Percentiles rank a stretch among this genome's conserved stretches.
Evolutionary conservation across 2,113 vertebrate genomes (phyloP).

Genomic region (Prunella himalayana): DNA sequence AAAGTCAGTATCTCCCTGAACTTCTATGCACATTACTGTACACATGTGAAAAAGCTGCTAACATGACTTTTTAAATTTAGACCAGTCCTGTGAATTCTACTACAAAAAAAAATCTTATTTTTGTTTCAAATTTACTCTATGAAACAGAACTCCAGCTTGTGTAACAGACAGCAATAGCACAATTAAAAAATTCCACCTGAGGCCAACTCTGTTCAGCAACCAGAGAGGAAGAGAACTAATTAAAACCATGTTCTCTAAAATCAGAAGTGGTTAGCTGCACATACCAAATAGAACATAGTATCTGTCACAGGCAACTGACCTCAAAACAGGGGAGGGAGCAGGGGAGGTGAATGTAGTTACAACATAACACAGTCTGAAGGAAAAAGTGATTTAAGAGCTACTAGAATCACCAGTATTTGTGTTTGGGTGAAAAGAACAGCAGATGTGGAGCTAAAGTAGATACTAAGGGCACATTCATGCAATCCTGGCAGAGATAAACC

Average conservation of each 20-base stretch:
- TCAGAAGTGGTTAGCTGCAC: conserved; percentile 5
- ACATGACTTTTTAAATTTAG: not conserved
- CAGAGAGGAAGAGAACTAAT: conserved; percentile 35
- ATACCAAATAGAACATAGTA: not conserved
- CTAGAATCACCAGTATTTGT: not conserved
- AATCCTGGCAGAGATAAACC: not conserved
- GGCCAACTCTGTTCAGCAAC: conserved; percentile 6
- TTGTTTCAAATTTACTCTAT: not conserved
- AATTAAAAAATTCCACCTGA: conserved; percentile 50
- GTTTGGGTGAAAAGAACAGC: not conserved
- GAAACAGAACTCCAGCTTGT: not conserved
- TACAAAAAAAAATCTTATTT: not conserved
- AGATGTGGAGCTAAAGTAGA: not conserved
- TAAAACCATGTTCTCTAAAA: conserved; percentile 39
- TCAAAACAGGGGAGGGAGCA: conserved; percentile 6
- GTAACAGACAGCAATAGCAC: not conserved
- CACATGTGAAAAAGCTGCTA: not conserved
- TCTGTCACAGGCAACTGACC: not conserved
- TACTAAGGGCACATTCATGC: not conserved
- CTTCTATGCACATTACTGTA: not conserved
- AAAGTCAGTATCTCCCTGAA: not conserved
- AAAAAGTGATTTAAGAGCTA: conserved; percentile 1
- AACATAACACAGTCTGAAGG: not conserved
- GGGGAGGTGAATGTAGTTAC: not conserved
- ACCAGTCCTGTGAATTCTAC: not conserved